Conservation (phyloP, 2,888 invertebrate genomes). For the Cenopis cana region DNA sequence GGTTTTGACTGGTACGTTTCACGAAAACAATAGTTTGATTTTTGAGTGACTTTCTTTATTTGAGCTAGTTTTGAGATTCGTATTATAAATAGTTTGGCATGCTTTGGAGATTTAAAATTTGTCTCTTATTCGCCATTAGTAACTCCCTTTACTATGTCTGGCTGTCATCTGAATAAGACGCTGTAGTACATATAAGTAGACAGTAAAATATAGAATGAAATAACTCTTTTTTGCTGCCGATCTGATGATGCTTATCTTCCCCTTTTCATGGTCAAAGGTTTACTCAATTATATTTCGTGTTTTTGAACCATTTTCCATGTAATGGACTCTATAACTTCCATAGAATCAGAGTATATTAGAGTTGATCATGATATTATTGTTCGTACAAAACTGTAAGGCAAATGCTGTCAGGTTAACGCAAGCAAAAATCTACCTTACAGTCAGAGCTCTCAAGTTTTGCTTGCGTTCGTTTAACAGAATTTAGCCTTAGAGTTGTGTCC, state of each 20-base stretch:
- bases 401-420: no score
- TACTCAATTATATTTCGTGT: background rate
- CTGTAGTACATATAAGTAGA: background rate
- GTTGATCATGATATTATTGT: background rate
- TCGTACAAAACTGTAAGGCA: no score
- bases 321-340: background rate
- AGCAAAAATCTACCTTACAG: no score
- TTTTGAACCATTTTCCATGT: background rate
- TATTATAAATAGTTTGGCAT: constrained; percentile 5
- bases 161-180: background rate
- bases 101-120: constrained; percentile 1
- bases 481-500: no score
- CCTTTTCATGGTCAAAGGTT: background rate
- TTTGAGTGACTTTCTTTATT: background rate
- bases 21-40: background rate
- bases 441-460: no score
- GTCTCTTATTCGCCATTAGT: background rate
- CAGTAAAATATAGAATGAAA: background rate
- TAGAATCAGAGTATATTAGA: background rate
- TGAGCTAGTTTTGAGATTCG: constrained; percentile 1
- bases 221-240: background rate
- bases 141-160: background rate
- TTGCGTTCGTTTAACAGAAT: no score
- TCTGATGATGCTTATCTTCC: background rate
- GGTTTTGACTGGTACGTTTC: background rate